phyloP scores from a whole-genome alignment of 2,888 invertebrate genomes.

The Junonia oenone region DNA sequence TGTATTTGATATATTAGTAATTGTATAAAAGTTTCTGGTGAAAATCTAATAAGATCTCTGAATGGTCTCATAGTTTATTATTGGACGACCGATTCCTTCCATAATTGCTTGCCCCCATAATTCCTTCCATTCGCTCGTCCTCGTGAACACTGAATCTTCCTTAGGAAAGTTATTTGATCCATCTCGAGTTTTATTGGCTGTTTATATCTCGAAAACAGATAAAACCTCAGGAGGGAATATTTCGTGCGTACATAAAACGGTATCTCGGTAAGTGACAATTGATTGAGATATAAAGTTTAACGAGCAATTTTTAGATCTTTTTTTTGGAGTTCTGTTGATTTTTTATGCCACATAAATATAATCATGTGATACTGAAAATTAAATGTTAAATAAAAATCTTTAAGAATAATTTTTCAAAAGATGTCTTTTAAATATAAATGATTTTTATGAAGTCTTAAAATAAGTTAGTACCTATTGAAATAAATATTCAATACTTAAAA shows the following conservation, averaged over 20 bases:
- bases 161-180: constrained; percentile 34
- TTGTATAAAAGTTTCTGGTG: too few species aligned
- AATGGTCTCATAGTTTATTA: not conserved
- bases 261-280: constrained; percentile 12
- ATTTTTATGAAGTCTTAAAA: too few species aligned
- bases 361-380: not conserved
- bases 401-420: too few species aligned
- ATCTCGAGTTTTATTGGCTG: constrained; percentile 36
- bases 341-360: not conserved
- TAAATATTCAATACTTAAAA: too few species aligned
- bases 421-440: too few species aligned
- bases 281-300: constrained; percentile 11
- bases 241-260: constrained; percentile 10
- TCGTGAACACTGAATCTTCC: constrained; percentile 33
- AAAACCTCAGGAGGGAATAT: constrained; percentile 23
- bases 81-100: not conserved
- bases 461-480: too few species aligned
- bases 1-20: too few species aligned
- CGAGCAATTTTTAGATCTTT: too few species aligned
- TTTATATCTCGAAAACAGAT: constrained; percentile 33
- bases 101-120: constrained; percentile 35
- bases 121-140: constrained; percentile 26
- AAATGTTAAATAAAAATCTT: too few species aligned
- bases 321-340: not conserved
- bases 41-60: constrained; percentile 1